Conservation (phyloP, 2,888 invertebrate genomes). For the Helicoverpa assulta region DNA sequence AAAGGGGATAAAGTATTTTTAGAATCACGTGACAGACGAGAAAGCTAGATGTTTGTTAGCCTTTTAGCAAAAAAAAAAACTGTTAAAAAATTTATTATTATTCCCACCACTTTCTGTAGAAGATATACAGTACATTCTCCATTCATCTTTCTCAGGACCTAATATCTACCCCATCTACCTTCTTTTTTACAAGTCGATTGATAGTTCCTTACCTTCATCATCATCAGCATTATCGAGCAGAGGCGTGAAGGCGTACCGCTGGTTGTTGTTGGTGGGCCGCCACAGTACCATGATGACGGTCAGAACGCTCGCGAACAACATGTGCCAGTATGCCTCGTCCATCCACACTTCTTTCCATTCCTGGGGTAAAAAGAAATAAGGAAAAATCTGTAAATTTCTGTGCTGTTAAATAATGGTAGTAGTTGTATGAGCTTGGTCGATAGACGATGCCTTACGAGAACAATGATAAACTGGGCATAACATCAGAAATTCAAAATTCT, state of each 20-base stretch:
- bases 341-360: slow-evolving; percentile 98
- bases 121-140: too few species aligned
- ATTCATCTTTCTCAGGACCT: too few species aligned
- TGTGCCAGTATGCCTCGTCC: slow-evolving; percentile 98
- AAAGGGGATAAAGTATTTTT: not conserved
- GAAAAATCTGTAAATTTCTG: too few species aligned
- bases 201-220: slow-evolving; percentile 90
- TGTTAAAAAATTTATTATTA: too few species aligned
- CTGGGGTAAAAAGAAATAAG: slow-evolving; percentile 71
- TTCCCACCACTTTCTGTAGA: too few species aligned
- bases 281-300: slow-evolving; percentile 98
- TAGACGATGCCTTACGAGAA: too few species aligned
- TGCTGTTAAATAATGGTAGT: too few species aligned
- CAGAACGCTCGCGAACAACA: slow-evolving; percentile 96
- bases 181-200: not conserved
- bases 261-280: slow-evolving; percentile 98
- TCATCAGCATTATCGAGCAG: slow-evolving; percentile 95
- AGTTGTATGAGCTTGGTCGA: too few species aligned
- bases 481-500: too few species aligned
- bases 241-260: slow-evolving; percentile 98
- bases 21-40: not conserved
- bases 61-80: too few species aligned
- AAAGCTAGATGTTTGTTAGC: not conserved
- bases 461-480: too few species aligned
- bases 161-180: not conserved